Evolutionary conservation across 2,113 vertebrate genomes (phyloP), one percentile per base, ranked within the genome.

Genomic region (Ceyx melanurus): DNA sequence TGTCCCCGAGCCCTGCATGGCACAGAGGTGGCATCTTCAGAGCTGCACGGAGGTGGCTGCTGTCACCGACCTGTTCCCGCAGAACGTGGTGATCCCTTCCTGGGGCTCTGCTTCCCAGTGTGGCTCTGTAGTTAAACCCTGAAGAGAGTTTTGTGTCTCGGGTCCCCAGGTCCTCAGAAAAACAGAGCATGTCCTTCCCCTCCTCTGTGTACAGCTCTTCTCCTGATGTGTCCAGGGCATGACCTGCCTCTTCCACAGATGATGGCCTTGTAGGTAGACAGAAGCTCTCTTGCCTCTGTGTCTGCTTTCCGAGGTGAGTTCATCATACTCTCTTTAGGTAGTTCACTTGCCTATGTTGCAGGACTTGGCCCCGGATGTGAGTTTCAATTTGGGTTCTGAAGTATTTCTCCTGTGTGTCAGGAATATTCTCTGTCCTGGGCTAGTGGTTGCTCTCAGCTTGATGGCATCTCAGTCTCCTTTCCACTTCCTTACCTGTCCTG

Each of bases 31-130:
- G 18, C 19, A 33, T 29, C 68, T 61, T 56, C 35, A 45, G 28
- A 11, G 53, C 65, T 46, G n/a, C 53, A 28, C 0, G 2, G n/a
- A 57, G 60, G 20, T 57, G 37, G 65, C 53, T n/a, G 54, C 58
- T 68, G 13, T 14, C 21, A 42, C 26, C 43, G 56, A 13, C n/a
- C 3, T 3, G 5, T 58, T 31, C 18, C 67, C 43, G 54, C 40
- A 3, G 33, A 13, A 48, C 13, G 13, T 1, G 0, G 37, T 0
- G 1, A 33, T 76, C 46, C 57, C 42, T 61, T 70, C 1, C 1
- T 56, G 20, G 56, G 37, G n/a, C 26, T 1, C 0, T n/a, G 35
- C 48, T 25, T 22, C 77, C 61, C 11, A 18, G 19, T 26, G 33
- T 3, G 3, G 37, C 35, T 33, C 31, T 23, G 7, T 15, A 65